phyloP scores from a whole-genome alignment of 2,113 vertebrate genomes.

The Ceratotherium simum region DNA sequence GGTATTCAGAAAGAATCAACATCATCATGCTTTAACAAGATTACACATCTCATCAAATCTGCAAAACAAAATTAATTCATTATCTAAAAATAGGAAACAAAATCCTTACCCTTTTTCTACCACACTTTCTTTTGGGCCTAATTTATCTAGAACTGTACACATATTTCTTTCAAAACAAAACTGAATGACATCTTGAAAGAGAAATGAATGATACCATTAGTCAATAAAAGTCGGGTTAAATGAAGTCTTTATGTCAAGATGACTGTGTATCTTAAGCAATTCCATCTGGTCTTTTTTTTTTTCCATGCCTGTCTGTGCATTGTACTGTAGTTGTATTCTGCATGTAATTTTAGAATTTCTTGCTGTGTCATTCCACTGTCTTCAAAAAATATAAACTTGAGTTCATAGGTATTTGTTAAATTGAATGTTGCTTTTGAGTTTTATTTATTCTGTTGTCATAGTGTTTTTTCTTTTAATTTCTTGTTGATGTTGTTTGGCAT shows the following conservation, averaged over 20 bases:
- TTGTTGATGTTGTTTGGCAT: slow-evolving; percentile 73
- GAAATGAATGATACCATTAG: slow-evolving; percentile 35
- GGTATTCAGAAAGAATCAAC: slow-evolving; percentile 91
- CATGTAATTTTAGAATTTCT: slow-evolving; percentile 78
- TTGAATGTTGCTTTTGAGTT: slow-evolving; percentile 64
- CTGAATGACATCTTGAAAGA: slow-evolving; percentile 18
- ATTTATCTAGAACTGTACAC: not conserved
- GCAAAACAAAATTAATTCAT: slow-evolving; percentile 64
- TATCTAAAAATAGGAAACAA: slow-evolving; percentile 35
- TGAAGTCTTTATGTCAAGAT: slow-evolving; percentile 51
- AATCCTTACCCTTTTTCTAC: slow-evolving; percentile 37
- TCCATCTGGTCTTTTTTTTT: slow-evolving; percentile 57
- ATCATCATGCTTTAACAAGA: slow-evolving; percentile 84
- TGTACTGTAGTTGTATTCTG: slow-evolving; percentile 60
- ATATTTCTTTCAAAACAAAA: slow-evolving; percentile 62
- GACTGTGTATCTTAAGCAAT: slow-evolving; percentile 64
- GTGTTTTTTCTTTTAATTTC: slow-evolving; percentile 4
- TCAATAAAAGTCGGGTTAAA: not conserved
- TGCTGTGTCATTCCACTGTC: slow-evolving; percentile 67
- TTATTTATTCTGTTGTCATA: slow-evolving; percentile 60
- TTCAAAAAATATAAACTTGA: slow-evolving; percentile 32
- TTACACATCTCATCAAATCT: slow-evolving; percentile 81
- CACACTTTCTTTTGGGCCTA: slow-evolving; percentile 38
- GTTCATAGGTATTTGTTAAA: slow-evolving; percentile 43
- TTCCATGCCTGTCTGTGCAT: slow-evolving; percentile 64